phyloP scores from a whole-genome alignment of 2,797 vertebrate genomes.

The Dicrostonyx torquatus region DNA sequence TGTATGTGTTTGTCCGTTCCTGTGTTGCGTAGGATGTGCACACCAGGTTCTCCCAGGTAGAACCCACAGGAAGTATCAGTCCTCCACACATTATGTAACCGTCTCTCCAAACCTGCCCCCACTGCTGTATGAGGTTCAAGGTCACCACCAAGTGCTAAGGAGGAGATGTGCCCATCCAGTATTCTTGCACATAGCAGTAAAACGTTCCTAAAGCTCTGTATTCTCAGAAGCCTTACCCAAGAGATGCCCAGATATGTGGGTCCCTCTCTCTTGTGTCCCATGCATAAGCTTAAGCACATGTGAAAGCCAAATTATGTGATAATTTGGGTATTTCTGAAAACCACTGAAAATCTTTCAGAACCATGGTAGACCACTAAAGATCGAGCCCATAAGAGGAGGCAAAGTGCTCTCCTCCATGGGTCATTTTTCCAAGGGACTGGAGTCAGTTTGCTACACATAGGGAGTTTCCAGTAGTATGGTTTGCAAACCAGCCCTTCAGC shows the following conservation, averaged over 20 bases:
- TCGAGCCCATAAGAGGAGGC: neutral
- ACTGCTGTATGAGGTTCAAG: constrained; percentile 66
- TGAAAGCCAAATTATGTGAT: neutral
- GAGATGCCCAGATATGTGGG: neutral
- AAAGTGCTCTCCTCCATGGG: no score
- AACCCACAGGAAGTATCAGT: constrained; percentile 12
- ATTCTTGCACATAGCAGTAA: neutral
- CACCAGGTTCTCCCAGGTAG: constrained; percentile 57
- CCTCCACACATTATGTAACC: constrained; percentile 13
- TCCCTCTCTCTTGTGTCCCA: neutral
- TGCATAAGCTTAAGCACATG: neutral
- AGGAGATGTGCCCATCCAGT: neutral
- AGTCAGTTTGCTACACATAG: neutral
- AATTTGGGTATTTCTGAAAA: neutral
- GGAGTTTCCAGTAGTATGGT: neutral
- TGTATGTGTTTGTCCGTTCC: constrained; percentile 67
- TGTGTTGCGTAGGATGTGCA: neutral
- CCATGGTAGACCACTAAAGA: neutral
- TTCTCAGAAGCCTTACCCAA: neutral
- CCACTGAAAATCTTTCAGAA: neutral
- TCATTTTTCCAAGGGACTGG: neutral
- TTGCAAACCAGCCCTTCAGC: neutral
- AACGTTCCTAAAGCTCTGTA: neutral
- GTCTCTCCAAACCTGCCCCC: neutral
- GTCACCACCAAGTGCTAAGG: constrained; percentile 40